These are phyloP conservation scores for Apteryx mantelli DNA, from an alignment of 2,113 vertebrate species.

Conservation along the genomic window DNA sequence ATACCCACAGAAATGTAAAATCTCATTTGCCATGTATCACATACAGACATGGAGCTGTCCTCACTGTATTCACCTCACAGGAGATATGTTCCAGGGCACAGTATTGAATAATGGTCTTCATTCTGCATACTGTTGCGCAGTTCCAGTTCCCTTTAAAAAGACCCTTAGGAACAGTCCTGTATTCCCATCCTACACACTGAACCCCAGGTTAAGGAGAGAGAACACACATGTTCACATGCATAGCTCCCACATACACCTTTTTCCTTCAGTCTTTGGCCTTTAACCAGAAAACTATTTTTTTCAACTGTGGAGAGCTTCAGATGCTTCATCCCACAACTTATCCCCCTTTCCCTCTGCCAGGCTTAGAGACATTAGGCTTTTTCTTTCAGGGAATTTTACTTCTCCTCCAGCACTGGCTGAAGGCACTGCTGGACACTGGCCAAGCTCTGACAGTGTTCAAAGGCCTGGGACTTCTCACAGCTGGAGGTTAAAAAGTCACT, in stretches of 20 bases:
- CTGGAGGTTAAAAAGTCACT: slow-evolving; percentile 41
- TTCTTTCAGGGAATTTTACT: neutral
- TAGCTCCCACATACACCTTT: neutral
- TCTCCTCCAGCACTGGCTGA: slow-evolving; percentile 30
- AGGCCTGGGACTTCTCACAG: slow-evolving; percentile 43
- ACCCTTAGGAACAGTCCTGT: neutral
- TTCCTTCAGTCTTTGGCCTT: neutral
- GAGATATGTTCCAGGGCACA: neutral
- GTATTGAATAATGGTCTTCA: neutral
- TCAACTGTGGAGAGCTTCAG: neutral
- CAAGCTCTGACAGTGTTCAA: slow-evolving; percentile 47
- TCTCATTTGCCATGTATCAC: neutral
- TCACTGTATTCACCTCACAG: neutral
- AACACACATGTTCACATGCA: rapidly evolving
- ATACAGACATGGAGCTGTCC: neutral
- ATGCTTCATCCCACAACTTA: neutral
- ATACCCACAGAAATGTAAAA: neutral
- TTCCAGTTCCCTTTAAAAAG: neutral
- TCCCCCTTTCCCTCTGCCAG: neutral
- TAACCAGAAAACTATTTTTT: neutral
- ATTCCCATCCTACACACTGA: neutral
- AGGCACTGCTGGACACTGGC: slow-evolving; percentile 44
- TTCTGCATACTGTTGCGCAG: neutral
- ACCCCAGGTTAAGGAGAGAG: neutral
- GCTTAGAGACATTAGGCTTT: neutral